Evolutionary conservation across 1,140 invertebrate genomes (phyloP), one percentile per base, ranked within the genome.

Genomic region (Popillia japonica): DNA sequence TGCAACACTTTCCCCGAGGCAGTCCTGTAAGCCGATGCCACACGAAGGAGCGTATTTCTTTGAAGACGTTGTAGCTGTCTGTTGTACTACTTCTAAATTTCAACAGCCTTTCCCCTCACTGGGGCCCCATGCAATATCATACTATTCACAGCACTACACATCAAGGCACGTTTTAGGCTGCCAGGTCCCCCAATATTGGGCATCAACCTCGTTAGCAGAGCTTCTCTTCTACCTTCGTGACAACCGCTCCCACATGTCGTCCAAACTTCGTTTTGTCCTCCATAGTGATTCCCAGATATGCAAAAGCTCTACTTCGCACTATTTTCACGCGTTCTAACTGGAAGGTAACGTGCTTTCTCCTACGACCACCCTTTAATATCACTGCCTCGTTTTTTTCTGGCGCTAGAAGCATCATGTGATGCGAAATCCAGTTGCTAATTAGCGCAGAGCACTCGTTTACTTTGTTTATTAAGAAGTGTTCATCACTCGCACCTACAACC

Each of bases 201-300:
- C 44, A 48, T 48, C 44, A 48, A 17, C n/a, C 44, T 17, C n/a
- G 44, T 48, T 17, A 48, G 44, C 44, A 14, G 10, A 48, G 44
- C 44, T 14, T 48, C 44, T 48, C 44, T 7, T 48, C 44, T 10
- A 17, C n/a, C 10, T 48, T 48, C 10, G n/a, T 48, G 8, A 48
- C n/a, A 48, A 48, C 44, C n/a, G 44, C 44, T 7, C 44, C 44
- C 44, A 48, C 44, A 48, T 48, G 44, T 48, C n/a, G 44, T 48
- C 44, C 44, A 48, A 48, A 48, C n/a, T 7, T 48, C 44, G 8
- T 10, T 48, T 48, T 48, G n/a, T 48, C n/a, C 2, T 48, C 44
- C 44, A 48, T 48, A 48, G 44, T 48, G 44, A 48, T 48, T 48
- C 44, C 44, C n/a, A 48, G 44, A 17, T 48, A 48, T 17, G 8